Conservation (phyloP, 1,140 invertebrate genomes). For the Mya arenaria region DNA sequence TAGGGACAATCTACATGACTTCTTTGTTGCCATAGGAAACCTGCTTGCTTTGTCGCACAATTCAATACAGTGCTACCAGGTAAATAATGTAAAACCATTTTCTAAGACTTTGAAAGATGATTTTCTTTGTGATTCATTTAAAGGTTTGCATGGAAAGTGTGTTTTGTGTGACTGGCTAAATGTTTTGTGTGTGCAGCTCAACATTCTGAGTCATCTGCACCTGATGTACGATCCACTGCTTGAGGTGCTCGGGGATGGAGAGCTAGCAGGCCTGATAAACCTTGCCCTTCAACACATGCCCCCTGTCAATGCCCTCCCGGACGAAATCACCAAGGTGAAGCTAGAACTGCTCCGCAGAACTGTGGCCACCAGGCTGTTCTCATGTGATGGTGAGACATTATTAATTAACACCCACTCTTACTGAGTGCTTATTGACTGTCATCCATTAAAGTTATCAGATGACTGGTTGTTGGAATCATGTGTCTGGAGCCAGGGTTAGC, state of each 20-base stretch:
- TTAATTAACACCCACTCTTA: too few species aligned
- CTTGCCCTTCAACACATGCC: slow-evolving; percentile 62
- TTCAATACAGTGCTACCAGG: slow-evolving; percentile 60
- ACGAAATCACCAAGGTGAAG: slow-evolving; percentile 83
- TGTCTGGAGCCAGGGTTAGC: slow-evolving; percentile 83
- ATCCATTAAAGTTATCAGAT: too few species aligned
- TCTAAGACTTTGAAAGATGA: too few species aligned
- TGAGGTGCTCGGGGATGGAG: slow-evolving; percentile 54
- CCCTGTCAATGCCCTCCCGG: slow-evolving; percentile 51
- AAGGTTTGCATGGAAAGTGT: too few species aligned
- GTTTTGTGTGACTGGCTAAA: too few species aligned
- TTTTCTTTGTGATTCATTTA: slow-evolving; percentile 81
- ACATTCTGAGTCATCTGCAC: slow-evolving; percentile 66
- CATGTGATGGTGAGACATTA: slow-evolving; percentile 84
- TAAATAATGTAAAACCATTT: too few species aligned
- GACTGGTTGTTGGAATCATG: slow-evolving; percentile 79
- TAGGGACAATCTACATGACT: slow-evolving; percentile 27
- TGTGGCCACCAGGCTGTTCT: slow-evolving; percentile 87
- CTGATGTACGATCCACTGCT: slow-evolving; percentile 64
- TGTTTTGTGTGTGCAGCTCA: slow-evolving; percentile 80
- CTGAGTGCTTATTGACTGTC: too few species aligned
- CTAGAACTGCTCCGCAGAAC: slow-evolving; percentile 88
- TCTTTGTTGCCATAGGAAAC: slow-evolving; percentile 57
- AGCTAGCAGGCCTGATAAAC: slow-evolving; percentile 62
- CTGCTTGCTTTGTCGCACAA: slow-evolving; percentile 39